A percentile compares a stretch with the other conserved stretches of the same genome.
phyloP scores from a whole-genome alignment of 2,797 vertebrate species.

The Parotocinclus haroldoi region DNA sequence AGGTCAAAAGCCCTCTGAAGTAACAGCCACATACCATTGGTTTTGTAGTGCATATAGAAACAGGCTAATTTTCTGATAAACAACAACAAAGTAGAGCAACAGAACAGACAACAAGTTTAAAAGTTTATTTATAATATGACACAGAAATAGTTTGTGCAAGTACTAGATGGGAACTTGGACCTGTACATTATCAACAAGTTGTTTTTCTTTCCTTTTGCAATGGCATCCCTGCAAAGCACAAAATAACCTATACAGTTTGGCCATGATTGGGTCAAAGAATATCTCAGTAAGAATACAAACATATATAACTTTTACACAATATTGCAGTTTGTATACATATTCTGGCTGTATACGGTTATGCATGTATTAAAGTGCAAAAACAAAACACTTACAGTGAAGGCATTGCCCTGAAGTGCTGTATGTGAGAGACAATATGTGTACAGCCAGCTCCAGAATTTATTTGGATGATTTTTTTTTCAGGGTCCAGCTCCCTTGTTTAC shows the following conservation, averaged over 20 bases:
- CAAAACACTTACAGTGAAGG: constrained; percentile 68
- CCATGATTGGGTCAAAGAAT: constrained; percentile 59
- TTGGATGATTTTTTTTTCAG: too few species aligned
- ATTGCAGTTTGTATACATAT: constrained; percentile 66
- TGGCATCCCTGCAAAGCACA: constrained; percentile 65
- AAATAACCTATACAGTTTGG: constrained; percentile 54
- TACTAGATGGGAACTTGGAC: constrained; percentile 84
- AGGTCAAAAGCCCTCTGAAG: too few species aligned
- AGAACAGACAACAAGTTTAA: constrained; percentile 66
- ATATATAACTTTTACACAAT: constrained; percentile 62
- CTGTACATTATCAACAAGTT: constrained; percentile 80
- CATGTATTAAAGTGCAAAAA: constrained; percentile 92
- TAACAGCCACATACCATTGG: too few species aligned
- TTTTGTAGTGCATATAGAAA: too few species aligned
- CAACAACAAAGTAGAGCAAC: constrained; percentile 28
- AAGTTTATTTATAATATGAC: constrained; percentile 98
- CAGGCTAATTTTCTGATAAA: too few species aligned
- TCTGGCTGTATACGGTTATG: constrained; percentile 63
- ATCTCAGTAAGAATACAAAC: constrained; percentile 56
- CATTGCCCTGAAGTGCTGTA: constrained; percentile 78
- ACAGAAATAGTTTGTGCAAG: constrained; percentile 98
- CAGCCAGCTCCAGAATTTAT: too few species aligned
- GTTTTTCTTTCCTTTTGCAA: constrained; percentile 54
- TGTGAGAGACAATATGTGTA: constrained; percentile 46
- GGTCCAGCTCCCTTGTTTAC: too few species aligned